Evolutionary conservation across 1,140 invertebrate species (phyloP).

Genomic region (Phocides pigmalion): DNA sequence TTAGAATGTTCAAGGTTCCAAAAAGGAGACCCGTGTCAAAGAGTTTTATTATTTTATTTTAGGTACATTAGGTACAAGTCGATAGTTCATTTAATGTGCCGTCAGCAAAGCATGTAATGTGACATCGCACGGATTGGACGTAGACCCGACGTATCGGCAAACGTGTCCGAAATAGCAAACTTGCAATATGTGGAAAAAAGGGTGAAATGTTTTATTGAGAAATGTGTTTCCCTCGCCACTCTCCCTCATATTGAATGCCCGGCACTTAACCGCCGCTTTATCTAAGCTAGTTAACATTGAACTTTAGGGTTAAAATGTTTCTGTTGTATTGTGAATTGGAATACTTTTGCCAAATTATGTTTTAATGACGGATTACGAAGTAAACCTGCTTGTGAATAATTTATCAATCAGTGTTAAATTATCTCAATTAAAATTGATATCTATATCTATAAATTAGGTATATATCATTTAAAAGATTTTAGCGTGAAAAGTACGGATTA

Average conservation of each 20-base stretch:
- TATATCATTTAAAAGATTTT: too few species aligned
- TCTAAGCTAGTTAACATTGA: background rate
- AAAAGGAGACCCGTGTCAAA: too few species aligned
- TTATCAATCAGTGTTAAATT: too few species aligned
- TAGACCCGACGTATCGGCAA: background rate
- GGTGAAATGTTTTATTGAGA: slow-evolving; percentile 1
- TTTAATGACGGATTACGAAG: too few species aligned
- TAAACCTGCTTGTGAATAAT: too few species aligned
- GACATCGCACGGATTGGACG: background rate
- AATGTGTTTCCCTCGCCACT: background rate
- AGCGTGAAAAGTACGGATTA: too few species aligned
- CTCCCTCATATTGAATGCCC: background rate
- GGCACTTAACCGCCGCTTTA: background rate
- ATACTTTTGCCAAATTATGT: background rate
- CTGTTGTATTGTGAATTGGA: background rate
- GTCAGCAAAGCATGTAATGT: background rate
- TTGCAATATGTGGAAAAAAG: background rate
- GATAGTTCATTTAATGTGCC: slow-evolving; percentile 1
- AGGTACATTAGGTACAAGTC: too few species aligned
- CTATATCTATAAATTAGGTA: too few species aligned
- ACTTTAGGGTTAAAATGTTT: background rate
- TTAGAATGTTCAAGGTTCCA: too few species aligned
- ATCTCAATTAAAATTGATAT: too few species aligned
- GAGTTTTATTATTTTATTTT: too few species aligned
- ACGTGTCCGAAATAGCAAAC: slow-evolving; percentile 5